Evolutionary conservation across 2,113 vertebrate species (phyloP), one percentile per base, ranked within the genome.

Genomic region (Limanda limanda): DNA sequence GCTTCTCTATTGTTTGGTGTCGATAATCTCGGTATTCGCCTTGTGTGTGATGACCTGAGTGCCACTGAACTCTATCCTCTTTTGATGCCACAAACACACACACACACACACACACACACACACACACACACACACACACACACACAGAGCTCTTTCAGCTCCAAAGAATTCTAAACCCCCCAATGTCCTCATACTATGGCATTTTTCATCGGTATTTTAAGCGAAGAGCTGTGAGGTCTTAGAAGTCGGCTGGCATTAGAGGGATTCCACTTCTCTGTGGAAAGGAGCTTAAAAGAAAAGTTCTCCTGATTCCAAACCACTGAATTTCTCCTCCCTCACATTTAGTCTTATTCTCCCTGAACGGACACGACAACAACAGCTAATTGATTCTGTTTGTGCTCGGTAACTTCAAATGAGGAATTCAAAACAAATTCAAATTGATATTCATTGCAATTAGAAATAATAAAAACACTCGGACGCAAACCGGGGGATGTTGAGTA

Each of bases 181-280:
- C 63, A 62, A 54, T 76, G 79, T 90, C 86, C 88, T 86, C 72
- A 86, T 79, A 86, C 83, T 81, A 71, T 86, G 92, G 84, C 85
- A 84, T 89, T 92, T 87, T 91, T 85, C 84, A 86, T 89, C 84
- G 88, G 91, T 90, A 93, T 92, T 92, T 92, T 90, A 91, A 93
- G 91, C 79, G 85, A 87, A 86, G 87, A 81, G 77, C 91, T 87
- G 75, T 88, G 85, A 86, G 92, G 89, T 93, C 90, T 93, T 92
- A 93, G 73, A 89, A 93, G 88, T 94, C 92, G 92, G 93, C 90
- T 91, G 91, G 86, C 87, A 88, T 83, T 89, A 91, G 74, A 73
- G 67, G 77, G 83, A 91, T 88, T 92, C 79, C 73, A 69, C 80
- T 76, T 88, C 84, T 92, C 76, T 69, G 84, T 82, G 82, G 59